Base-by-base conservation (phyloP, 2,888 invertebrate species). In the Eupithecia tripunctaria region DNA sequence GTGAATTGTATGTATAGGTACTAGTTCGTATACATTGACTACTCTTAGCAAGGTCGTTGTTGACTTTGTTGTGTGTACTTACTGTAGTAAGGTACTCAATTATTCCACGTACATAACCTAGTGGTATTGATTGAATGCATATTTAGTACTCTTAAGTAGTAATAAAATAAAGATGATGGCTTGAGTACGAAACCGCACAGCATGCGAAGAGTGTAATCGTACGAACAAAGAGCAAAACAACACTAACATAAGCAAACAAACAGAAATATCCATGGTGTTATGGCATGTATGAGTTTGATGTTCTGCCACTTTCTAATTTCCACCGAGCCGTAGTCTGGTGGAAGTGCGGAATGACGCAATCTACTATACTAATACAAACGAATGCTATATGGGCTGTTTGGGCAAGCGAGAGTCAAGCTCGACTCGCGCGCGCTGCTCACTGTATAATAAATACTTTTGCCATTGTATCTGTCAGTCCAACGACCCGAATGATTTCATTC, bases 281-380 rank as follows among this genome's bases (percentile, higher is more conserved):
- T 80, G 79, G 81, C 81, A 82, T 82, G 80, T 82, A 73, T 86
- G 82, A 82, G 81, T 75, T 69, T 69, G 59, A 75, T 80, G 82
- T 78, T 82, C 83, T 82, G 83, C 86, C 84, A 85, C 91, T 91
- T 91, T 91, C 91, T 91, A 91, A 90, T 89, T 90, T 90, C 88
- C 87, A 88, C 86, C 79, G 83, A 83, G 86, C 80, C 80, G 84
- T 84, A 81, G 80, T 80, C 81, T 81, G 74, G 71, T 76, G 64
- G 64, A 64, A 71, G 68, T 74, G 74, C 77, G 73, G 71, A 80
- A 79, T 88, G 88, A 89, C 83, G 90, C 86, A 89, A 89, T 82
- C 81, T 77, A 78, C 76, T 62, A 3, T 51, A 27, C 59, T 75
- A 76, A 70, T 75, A 74, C 74, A 65, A 73, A 75, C 74, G 79